Conservation (phyloP, 2,797 vertebrate species). For the Cheirogaleus major region DNA sequence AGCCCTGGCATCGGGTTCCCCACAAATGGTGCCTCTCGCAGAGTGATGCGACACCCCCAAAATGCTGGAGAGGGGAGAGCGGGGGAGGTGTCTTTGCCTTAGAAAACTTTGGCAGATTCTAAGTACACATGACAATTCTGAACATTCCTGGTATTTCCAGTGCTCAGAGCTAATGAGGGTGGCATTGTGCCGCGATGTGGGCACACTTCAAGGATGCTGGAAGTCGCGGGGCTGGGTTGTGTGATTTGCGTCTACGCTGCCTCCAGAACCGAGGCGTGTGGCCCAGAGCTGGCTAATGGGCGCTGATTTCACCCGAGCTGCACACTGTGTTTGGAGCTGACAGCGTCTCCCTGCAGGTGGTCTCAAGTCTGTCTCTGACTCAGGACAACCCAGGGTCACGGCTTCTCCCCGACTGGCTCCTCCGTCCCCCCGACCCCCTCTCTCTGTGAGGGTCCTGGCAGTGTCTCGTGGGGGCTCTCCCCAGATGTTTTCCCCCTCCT, state of each 20-base stretch:
- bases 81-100: not conserved
- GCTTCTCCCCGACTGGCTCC: not conserved
- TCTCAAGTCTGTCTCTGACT: not conserved
- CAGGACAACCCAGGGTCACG: not conserved
- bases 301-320: not conserved
- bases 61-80: not conserved
- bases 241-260: not conserved
- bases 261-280: not conserved
- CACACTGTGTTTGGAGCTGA: not conserved
- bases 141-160: conserved; percentile 14
- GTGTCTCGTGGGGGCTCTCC: not conserved
- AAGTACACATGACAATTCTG: not conserved
- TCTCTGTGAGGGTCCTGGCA: not conserved
- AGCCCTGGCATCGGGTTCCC: not conserved
- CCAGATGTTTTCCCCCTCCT: not conserved
- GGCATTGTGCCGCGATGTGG: conserved; percentile 79
- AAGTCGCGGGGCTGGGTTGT: rapidly evolving
- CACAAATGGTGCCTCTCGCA: not conserved
- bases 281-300: not conserved
- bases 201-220: not conserved
- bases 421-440: not conserved
- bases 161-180: conserved; percentile 85
- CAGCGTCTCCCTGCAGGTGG: not conserved
- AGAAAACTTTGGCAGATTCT: not conserved
- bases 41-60: not conserved